These are phyloP conservation scores for Myripristis murdjan DNA, from an alignment of 2,797 vertebrate species.

Conservation along the genomic window DNA sequence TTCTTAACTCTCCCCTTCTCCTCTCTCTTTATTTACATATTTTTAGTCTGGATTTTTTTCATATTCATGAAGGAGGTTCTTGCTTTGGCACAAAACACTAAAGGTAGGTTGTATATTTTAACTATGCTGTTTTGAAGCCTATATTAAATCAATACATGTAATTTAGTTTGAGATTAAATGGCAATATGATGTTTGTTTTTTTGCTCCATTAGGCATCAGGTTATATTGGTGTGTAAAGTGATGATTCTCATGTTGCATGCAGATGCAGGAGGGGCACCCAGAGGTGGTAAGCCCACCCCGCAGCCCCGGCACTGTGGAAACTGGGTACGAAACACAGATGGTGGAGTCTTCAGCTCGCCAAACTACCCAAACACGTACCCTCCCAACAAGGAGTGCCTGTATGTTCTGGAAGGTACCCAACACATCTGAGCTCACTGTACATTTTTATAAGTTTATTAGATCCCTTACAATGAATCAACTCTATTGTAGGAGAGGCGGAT, in stretches of 20 bases:
- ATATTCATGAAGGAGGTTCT: slow-evolving; percentile 93
- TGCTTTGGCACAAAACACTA: slow-evolving; percentile 92
- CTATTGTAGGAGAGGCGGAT: slow-evolving; percentile 4
- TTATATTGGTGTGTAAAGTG: neutral
- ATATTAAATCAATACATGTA: neutral
- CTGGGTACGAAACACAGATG: slow-evolving; percentile 91
- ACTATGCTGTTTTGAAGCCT: neutral
- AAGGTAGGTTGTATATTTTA: slow-evolving; percentile 84
- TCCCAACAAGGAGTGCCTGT: slow-evolving; percentile 95
- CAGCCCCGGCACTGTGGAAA: slow-evolving; percentile 87
- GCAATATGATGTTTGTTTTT: too few relatives aligned
- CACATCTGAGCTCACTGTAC: neutral
- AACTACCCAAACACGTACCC: slow-evolving; percentile 94
- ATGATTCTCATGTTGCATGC: neutral
- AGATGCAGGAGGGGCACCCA: slow-evolving; percentile 61
- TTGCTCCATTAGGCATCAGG: too few relatives aligned
- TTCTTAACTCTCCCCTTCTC: neutral
- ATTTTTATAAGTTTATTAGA: neutral
- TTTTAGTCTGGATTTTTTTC: slow-evolving; percentile 85
- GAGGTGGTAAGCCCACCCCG: slow-evolving; percentile 50
- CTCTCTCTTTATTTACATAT: slow-evolving; percentile 37
- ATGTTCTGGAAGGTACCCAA: slow-evolving; percentile 94
- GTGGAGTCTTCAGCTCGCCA: slow-evolving; percentile 95
- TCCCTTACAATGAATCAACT: neutral
- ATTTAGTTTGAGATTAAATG: too few relatives aligned